Base-by-base conservation (phyloP, 1,140 invertebrate genomes). In the Aphidius ervi region DNA sequence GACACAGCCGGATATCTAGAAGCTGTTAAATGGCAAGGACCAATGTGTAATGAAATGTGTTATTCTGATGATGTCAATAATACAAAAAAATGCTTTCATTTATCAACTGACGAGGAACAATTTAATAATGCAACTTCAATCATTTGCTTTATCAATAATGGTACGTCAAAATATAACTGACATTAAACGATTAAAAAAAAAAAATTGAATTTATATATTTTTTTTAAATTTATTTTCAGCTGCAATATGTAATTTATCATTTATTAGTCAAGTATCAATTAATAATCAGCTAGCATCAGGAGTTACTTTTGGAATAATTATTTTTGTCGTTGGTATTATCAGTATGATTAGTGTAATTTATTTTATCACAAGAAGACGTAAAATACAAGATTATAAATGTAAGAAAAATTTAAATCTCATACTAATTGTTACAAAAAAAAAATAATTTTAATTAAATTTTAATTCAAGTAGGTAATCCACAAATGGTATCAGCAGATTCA, bases 21-120 rank as follows among this genome's bases (percentile, higher is more conserved):
- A 53, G 41, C 54, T 7, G 41, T 61, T 49, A 61, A 61, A 37
- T 61, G 59, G 59, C 53, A 50, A 3, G 59, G 59, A 49, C 54
- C 59, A 16, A 49, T 9, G n/a, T 61, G 59, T 53, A 56, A 45
- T 41, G 53, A 56, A 61, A 56, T 56, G 23, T 61, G 59, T 56
- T n/a, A 42, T 39, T n/a, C 56, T n/a, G 42, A 31, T 43, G 31
- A 23, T 9, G 42, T 37, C 45, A 56, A 61, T 41, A 46, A 47
- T 46, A 61, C 59, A 37, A 39, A 40, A 9, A 39, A 10, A 47
- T 61, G 59, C 59, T 61, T 48, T 42, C 59, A 39, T 42, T 53
- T 61, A 5, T 54, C 37, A 41, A 40, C 31, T 10, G 46, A 61
- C 42, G 46, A 56, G 7, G 9, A 52, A 39, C 43, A 16, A 46